phyloP scores from a whole-genome alignment of 1,140 invertebrate genomes.

The Diorhabda elongata region DNA sequence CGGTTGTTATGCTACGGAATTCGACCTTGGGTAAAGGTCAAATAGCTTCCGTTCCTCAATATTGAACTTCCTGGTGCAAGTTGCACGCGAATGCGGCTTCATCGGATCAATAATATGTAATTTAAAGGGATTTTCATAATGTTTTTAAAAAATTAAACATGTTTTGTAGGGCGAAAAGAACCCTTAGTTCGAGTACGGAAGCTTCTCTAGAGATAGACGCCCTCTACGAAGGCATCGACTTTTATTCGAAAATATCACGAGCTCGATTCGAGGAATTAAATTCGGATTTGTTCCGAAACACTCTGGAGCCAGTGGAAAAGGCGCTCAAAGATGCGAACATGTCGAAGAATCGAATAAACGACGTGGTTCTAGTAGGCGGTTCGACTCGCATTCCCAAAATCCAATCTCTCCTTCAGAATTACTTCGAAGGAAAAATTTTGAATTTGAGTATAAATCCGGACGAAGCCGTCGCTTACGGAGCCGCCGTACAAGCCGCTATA shows the following conservation, averaged over 20 bases:
- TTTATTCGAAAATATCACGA: conserved; percentile 58
- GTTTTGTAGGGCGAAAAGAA: conserved; percentile 63
- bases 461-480: conserved; percentile 64
- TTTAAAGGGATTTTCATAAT: too few relatives aligned
- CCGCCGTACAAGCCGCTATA: conserved; percentile 63
- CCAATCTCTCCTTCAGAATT: conserved; percentile 58
- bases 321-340: conserved; percentile 70
- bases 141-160: not conserved
- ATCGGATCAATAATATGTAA: too few relatives aligned
- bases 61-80: too few relatives aligned
- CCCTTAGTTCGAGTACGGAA: conserved; percentile 70
- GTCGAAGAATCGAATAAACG: conserved; percentile 67
- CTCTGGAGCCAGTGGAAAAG: conserved; percentile 61
- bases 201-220: conserved; percentile 73
- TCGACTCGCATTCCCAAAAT: conserved; percentile 70
- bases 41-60: too few relatives aligned
- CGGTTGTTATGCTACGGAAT: too few relatives aligned
- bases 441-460: conserved; percentile 67
- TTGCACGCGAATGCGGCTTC: too few relatives aligned
- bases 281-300: conserved; percentile 58
- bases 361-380: conserved; percentile 76
- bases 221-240: conserved; percentile 66
- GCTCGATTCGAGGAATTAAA: conserved; percentile 63
- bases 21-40: too few relatives aligned
- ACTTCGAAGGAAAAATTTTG: conserved; percentile 59